A percentile compares a stretch with the other conserved stretches of the same genome.
Conservation (phyloP, 2,888 invertebrate species). For the Ichneumon xanthorius region DNA sequence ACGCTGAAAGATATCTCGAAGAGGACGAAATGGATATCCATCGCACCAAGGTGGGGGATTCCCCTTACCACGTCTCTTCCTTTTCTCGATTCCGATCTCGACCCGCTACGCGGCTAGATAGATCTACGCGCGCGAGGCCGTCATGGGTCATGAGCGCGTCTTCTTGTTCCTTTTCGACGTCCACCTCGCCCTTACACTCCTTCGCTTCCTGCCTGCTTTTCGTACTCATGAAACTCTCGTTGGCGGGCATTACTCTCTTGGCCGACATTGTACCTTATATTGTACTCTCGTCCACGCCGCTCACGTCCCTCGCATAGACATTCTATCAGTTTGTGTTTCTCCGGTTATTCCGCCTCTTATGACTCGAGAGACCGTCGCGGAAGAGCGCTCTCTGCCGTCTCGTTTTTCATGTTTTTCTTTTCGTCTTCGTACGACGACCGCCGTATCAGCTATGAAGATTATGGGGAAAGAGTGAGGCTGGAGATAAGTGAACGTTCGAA, state of each 20-base stretch:
- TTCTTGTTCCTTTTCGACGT: constrained; percentile 61
- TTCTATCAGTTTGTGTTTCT: constrained; percentile 55
- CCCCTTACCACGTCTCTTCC: constrained; percentile 34
- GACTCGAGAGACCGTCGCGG: constrained; percentile 46
- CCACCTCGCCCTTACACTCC: constrained; percentile 45
- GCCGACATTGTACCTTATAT: constrained; percentile 22
- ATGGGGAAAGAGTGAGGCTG: background rate
- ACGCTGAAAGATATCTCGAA: constrained; percentile 40
- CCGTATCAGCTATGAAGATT: constrained; percentile 17
- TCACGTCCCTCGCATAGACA: constrained; percentile 57
- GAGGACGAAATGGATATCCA: constrained; percentile 56
- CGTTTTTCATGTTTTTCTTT: constrained; percentile 17
- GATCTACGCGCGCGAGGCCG: constrained; percentile 71
- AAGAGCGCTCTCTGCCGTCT: constrained; percentile 55
- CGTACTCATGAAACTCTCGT: constrained; percentile 50
- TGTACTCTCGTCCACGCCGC: constrained; percentile 35
- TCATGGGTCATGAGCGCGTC: constrained; percentile 73
- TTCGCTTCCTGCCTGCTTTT: constrained; percentile 54
- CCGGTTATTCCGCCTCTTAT: constrained; percentile 28
- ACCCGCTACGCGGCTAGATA: constrained; percentile 48
- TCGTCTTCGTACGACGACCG: constrained; percentile 28
- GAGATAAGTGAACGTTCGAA: constrained; percentile 19
- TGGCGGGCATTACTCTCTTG: constrained; percentile 18
- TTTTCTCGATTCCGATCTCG: constrained; percentile 42
- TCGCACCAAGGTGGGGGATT: constrained; percentile 29